phyloP scores from a whole-genome alignment of 1,140 invertebrate genomes.

The Akabosia matsudoensis region DNA sequence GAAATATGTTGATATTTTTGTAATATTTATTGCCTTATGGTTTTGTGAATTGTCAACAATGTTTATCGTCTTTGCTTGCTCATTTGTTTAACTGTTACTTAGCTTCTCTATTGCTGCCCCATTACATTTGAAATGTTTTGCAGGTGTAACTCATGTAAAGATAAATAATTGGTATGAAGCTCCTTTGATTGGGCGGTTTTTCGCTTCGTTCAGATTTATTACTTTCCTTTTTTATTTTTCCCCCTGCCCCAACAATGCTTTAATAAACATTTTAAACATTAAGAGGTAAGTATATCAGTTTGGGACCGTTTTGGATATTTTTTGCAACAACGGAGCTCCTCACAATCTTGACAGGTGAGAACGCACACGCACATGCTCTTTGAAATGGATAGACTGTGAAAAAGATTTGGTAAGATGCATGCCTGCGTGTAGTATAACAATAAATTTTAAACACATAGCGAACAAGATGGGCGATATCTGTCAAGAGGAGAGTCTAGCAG shows the following conservation, averaged over 20 bases:
- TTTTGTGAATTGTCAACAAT: constrained; percentile 8
- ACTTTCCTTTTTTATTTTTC: neutral
- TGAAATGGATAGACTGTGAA: neutral
- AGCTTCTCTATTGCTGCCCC: too few relatives aligned
- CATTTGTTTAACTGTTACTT: neutral
- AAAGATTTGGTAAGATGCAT: neutral
- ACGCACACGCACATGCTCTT: neutral
- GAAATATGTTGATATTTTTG: too few relatives aligned
- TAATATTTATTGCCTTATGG: neutral
- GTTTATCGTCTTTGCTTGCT: neutral
- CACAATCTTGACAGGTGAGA: neutral
- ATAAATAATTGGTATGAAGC: neutral
- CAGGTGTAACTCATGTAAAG: neutral
- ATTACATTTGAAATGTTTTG: too few relatives aligned
- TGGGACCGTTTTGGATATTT: too few relatives aligned
- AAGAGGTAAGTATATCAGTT: too few relatives aligned
- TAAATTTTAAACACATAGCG: neutral
- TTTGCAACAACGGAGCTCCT: neutral
- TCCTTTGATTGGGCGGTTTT: constrained; percentile 17
- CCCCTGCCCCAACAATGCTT: neutral
- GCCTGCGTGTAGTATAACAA: neutral
- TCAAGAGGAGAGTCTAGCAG: constrained; percentile 13
- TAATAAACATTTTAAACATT: too few relatives aligned
- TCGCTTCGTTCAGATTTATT: constrained; percentile 7
- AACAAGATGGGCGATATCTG: neutral